Percentiles rank a stretch among this genome's conserved stretches.
phyloP scores from a whole-genome alignment of 2,797 vertebrate genomes.

The Tachyglossus aculeatus region DNA sequence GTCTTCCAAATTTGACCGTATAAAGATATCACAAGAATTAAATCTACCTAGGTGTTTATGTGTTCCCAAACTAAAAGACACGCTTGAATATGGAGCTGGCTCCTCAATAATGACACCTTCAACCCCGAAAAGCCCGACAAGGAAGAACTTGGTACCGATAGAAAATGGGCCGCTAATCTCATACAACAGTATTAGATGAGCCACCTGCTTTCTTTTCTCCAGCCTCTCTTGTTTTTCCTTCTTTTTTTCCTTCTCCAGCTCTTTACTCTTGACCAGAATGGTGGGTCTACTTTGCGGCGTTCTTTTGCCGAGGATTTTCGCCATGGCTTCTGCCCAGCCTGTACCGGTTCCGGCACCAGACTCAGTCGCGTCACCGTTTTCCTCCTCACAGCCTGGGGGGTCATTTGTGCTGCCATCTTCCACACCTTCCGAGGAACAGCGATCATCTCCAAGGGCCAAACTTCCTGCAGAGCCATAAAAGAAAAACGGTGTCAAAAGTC shows the following conservation, averaged over 20 bases:
- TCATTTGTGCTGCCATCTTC: conserved; percentile 72
- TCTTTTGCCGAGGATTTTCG: conserved; percentile 87
- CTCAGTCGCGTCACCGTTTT: conserved; percentile 24
- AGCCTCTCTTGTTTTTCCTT: conserved; percentile 76
- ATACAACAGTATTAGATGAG: neutral
- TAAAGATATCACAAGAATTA: no score
- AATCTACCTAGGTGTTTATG: no score
- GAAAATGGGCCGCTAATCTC: neutral
- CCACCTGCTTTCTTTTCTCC: conserved; percentile 84
- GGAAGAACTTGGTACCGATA: neutral
- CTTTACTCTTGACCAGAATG: conserved; percentile 88
- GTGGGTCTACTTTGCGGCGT: conserved; percentile 72
- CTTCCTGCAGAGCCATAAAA: conserved; percentile 55
- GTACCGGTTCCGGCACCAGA: conserved; percentile 59
- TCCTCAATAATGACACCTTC: no score
- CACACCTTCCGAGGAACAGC: conserved; percentile 55
- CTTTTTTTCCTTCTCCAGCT: conserved; percentile 82
- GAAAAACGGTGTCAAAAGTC: neutral
- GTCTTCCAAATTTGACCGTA: no score
- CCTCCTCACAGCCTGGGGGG: neutral
- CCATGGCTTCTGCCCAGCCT: conserved; percentile 96
- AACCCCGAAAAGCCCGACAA: neutral
- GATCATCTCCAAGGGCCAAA: conserved; percentile 49
- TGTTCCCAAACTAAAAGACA: no score
- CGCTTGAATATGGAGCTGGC: no score